Percentiles rank a stretch among this genome's conserved stretches.
phyloP scores from a whole-genome alignment of 1,140 invertebrate genomes.

The Pantala flavescens region DNA sequence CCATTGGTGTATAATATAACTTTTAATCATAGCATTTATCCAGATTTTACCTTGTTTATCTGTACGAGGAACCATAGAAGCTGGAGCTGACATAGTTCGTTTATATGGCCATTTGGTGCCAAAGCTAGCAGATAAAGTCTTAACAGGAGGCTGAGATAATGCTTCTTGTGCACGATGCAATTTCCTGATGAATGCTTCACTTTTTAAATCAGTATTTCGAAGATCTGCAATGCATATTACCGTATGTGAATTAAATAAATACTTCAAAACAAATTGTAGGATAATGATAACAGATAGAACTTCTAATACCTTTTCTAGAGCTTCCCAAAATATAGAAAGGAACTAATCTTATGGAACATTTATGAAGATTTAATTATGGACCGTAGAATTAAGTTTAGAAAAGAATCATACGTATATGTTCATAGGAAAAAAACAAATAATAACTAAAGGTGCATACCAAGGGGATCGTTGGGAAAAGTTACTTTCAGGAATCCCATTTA shows the following conservation, averaged over 20 bases:
- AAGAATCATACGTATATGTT: too few species aligned
- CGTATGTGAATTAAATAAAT: background rate
- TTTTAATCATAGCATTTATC: too few species aligned
- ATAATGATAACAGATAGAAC: constrained; percentile 16
- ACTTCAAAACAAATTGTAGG: constrained; percentile 13
- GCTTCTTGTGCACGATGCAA: constrained; percentile 83
- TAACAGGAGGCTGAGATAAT: constrained; percentile 51
- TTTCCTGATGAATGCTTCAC: constrained; percentile 80
- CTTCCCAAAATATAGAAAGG: too few species aligned
- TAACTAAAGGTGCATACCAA: too few species aligned
- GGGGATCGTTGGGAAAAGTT: too few species aligned
- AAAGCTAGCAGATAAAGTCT: constrained; percentile 81
- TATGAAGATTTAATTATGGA: too few species aligned
- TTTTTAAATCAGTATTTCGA: constrained; percentile 76
- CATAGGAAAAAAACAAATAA: too few species aligned
- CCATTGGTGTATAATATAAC: too few species aligned
- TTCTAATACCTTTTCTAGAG: too few species aligned
- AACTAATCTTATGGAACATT: too few species aligned
- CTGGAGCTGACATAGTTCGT: constrained; percentile 80
- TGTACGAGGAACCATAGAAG: constrained; percentile 65
- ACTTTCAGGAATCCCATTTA: too few species aligned
- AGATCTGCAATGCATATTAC: constrained; percentile 52
- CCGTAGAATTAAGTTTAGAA: too few species aligned
- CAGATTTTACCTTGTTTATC: constrained; percentile 57
- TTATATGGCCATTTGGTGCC: constrained; percentile 93